A percentile compares a stretch with the other conserved stretches of the same genome.
Evolutionary conservation across 1,140 invertebrate genomes (phyloP).

Genomic region (Conus betulinus): DNA sequence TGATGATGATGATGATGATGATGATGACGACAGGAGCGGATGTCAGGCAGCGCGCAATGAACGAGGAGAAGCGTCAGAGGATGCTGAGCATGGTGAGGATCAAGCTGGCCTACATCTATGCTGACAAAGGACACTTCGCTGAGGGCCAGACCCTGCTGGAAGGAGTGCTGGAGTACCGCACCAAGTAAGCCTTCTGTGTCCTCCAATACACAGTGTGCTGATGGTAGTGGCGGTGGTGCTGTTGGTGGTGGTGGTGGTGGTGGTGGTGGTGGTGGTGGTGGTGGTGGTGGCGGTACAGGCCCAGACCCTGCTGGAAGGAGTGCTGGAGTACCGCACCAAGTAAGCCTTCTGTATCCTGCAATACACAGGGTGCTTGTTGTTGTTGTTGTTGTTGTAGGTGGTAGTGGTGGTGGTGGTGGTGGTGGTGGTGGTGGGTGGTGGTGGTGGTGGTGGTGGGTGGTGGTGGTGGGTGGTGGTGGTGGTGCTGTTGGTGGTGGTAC

Average conservation of each 20-base stretch:
- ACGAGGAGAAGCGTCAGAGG: conserved; percentile 11
- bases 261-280: background rate
- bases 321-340: conserved; percentile 31
- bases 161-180: conserved; percentile 28
- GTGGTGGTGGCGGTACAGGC: conserved; percentile 17
- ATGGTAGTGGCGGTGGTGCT: background rate
- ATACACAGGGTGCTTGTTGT: too few relatives aligned
- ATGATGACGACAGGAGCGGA: conserved; percentile 26
- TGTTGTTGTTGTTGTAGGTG: too few relatives aligned
- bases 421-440: too few relatives aligned
- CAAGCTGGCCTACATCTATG: conserved; percentile 46
- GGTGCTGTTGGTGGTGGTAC: too few relatives aligned
- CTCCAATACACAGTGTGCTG: background rate
- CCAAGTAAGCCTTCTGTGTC: background rate
- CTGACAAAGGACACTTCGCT: conserved; percentile 27
- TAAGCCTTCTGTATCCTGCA: background rate
- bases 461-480: too few relatives aligned
- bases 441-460: too few relatives aligned
- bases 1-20: conserved; percentile 24
- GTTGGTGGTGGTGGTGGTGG: background rate
- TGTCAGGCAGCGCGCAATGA: background rate
- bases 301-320: conserved; percentile 4
- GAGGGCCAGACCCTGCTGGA: conserved; percentile 28
- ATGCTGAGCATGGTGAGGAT: conserved; percentile 27
- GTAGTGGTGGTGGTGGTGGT: too few relatives aligned